phyloP scores from a whole-genome alignment of 2,797 vertebrate species.

The Sebastes minor region DNA sequence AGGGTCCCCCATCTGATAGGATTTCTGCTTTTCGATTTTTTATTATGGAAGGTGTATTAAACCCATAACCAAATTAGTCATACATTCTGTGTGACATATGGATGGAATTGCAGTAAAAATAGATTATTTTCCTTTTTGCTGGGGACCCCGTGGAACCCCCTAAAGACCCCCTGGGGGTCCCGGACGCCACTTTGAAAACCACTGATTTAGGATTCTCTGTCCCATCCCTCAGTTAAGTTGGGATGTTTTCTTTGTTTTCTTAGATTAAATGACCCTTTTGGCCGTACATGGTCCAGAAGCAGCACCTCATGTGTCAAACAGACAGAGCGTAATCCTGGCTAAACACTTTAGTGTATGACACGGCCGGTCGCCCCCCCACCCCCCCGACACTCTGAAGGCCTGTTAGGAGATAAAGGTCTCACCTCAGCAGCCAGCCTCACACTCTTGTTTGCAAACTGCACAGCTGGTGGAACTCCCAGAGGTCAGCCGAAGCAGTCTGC shows the following conservation, averaged over 20 bases:
- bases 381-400: conserved; percentile 3
- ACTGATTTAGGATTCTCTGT: too few relatives aligned
- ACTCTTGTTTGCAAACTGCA: conserved; percentile 64
- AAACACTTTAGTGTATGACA: conserved; percentile 36
- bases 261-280: conserved; percentile 23
- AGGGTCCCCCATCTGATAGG: too few relatives aligned
- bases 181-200: too few relatives aligned
- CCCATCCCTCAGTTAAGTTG: not conserved
- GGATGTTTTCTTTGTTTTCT: conserved; percentile 18
- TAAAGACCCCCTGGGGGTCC: too few relatives aligned
- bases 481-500: conserved; percentile 25
- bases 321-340: conserved; percentile 24
- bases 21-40: too few relatives aligned
- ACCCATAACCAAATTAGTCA: too few relatives aligned
- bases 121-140: too few relatives aligned
- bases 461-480: conserved; percentile 64
- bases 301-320: conserved; percentile 42
- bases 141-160: too few relatives aligned
- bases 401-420: conserved; percentile 59
- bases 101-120: too few relatives aligned
- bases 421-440: conserved; percentile 44
- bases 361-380: not conserved
- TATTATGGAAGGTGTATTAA: too few relatives aligned
- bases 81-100: too few relatives aligned
- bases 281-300: not conserved